A percentile compares a stretch with the other conserved stretches of the same genome.
phyloP scores from a whole-genome alignment of 1,140 invertebrate species.

The Charaxes varanes region DNA sequence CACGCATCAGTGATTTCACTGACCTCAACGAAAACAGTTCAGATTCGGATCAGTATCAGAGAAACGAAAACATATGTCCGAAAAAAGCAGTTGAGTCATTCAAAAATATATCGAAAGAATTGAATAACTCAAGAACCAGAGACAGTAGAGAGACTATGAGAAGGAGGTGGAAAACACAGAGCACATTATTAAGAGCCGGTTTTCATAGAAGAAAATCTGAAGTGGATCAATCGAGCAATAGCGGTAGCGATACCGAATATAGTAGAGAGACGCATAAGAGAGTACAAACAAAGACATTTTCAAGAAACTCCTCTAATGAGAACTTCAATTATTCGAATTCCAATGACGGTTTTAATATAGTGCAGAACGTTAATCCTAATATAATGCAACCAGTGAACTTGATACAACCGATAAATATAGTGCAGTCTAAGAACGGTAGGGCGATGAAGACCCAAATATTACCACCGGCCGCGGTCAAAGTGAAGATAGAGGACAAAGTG shows the following conservation, averaged over 20 bases:
- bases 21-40: constrained; percentile 56
- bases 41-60: constrained; percentile 43
- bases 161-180: constrained; percentile 56
- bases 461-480: constrained; percentile 74
- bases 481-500: constrained; percentile 78
- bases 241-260: constrained; percentile 54
- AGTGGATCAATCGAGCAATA: constrained; percentile 48
- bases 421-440: constrained; percentile 55
- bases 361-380: constrained; percentile 53
- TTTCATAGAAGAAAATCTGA: constrained; percentile 53
- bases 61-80: constrained; percentile 67
- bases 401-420: constrained; percentile 62
- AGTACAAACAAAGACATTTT: constrained; percentile 26
- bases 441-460: constrained; percentile 54
- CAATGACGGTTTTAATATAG: constrained; percentile 50
- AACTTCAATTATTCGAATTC: constrained; percentile 33
- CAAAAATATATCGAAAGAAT: constrained; percentile 37
- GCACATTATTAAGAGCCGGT: constrained; percentile 58
- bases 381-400: constrained; percentile 55
- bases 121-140: constrained; percentile 37
- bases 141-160: constrained; percentile 57
- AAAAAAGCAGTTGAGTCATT: constrained; percentile 34
- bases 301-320: constrained; percentile 45
- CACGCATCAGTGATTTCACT: constrained; percentile 34
- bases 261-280: constrained; percentile 20